phyloP scores from a whole-genome alignment of 2,888 invertebrate species.

The Lasiommata megera region DNA sequence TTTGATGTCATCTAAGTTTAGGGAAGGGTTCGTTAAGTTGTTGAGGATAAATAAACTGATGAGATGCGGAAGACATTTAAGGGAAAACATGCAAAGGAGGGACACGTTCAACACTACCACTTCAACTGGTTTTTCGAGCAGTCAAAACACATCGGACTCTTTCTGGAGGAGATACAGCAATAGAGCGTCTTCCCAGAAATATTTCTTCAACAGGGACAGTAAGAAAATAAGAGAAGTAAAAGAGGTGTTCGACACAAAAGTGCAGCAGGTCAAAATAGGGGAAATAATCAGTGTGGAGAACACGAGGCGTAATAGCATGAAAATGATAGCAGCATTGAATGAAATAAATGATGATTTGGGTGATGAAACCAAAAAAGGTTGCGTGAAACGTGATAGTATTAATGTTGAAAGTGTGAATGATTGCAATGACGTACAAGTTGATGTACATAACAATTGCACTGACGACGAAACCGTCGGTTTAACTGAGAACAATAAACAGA shows the following conservation, averaged over 20 bases:
- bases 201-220: slow-evolving; percentile 59
- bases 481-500: slow-evolving; percentile 73
- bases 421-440: slow-evolving; percentile 45
- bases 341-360: slow-evolving; percentile 50
- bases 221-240: slow-evolving; percentile 57
- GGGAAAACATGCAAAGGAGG: slow-evolving; percentile 82
- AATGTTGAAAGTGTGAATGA: slow-evolving; percentile 29
- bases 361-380: slow-evolving; percentile 35
- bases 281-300: slow-evolving; percentile 73
- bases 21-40: slow-evolving; percentile 88
- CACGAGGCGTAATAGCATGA: slow-evolving; percentile 75
- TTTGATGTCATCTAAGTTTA: slow-evolving; percentile 94
- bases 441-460: slow-evolving; percentile 45
- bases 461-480: slow-evolving; percentile 42
- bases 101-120: slow-evolving; percentile 85
- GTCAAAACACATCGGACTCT: slow-evolving; percentile 81
- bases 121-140: slow-evolving; percentile 81
- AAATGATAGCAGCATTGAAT: slow-evolving; percentile 65
- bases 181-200: slow-evolving; percentile 67
- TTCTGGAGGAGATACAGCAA: slow-evolving; percentile 84
- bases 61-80: slow-evolving; percentile 64
- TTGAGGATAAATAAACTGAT: slow-evolving; percentile 75
- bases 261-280: slow-evolving; percentile 63
- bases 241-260: slow-evolving; percentile 43
- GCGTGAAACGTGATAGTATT: slow-evolving; percentile 26